Evolutionary conservation across 2,888 invertebrate species (phyloP).

Genomic region (Gibbula magus): DNA sequence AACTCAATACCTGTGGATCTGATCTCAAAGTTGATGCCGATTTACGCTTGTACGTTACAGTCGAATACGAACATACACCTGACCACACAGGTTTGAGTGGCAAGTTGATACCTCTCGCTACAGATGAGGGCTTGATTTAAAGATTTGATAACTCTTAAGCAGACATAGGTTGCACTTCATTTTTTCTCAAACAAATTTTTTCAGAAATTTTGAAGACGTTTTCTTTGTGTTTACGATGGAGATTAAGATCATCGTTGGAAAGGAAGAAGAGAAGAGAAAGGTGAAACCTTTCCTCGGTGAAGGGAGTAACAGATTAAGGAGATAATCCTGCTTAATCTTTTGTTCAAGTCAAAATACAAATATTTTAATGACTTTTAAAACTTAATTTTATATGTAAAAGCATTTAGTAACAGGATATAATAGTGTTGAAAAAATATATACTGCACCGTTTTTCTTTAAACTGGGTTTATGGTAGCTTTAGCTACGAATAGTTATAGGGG

Average conservation of each 20-base stretch:
- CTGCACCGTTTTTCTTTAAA: too few relatives aligned
- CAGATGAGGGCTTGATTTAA: background rate
- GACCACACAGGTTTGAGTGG: background rate
- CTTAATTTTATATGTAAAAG: background rate
- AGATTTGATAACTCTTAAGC: background rate
- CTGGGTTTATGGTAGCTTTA: too few relatives aligned
- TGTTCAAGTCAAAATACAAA: background rate
- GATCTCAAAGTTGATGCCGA: background rate
- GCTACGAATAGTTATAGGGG: too few relatives aligned
- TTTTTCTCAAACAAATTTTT: conserved; percentile 8
- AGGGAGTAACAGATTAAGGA: background rate
- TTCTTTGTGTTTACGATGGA: too few relatives aligned
- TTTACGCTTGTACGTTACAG: background rate
- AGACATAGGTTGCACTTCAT: conserved; percentile 8
- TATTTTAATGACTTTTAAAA: background rate
- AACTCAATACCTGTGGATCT: background rate
- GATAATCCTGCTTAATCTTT: background rate
- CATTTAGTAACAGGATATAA: too few relatives aligned
- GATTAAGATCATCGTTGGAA: background rate
- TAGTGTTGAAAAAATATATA: too few relatives aligned
- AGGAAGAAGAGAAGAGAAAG: background rate
- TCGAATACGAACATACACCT: background rate
- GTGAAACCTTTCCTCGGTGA: background rate
- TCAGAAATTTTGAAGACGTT: too few relatives aligned
- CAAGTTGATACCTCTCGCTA: background rate